Percentiles rank a stretch among this genome's conserved stretches.
These are phyloP conservation scores for Pristiophorus japonicus DNA, from an alignment of 2,113 vertebrate genomes.

Conservation along the genomic window DNA sequence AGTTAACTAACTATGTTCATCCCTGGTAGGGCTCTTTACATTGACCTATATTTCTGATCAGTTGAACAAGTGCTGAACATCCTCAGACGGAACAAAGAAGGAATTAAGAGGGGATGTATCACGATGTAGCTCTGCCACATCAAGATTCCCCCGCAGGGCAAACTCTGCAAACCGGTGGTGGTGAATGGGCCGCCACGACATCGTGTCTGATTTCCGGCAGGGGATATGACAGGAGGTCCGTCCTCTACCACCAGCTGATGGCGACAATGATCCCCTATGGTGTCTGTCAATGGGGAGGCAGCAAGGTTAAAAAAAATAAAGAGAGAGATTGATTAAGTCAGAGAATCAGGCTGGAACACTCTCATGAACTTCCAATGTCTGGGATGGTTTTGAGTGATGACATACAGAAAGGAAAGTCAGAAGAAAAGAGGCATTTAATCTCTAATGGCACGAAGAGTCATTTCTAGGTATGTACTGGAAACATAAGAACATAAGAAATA, in stretches of 20 bases:
- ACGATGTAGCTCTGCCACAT: neutral
- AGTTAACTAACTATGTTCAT: neutral
- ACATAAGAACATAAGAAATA: too few species aligned
- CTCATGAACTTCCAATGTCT: neutral
- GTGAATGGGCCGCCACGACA: neutral
- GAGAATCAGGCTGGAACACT: neutral
- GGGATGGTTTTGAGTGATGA: neutral
- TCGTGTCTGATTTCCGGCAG: neutral
- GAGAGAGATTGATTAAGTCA: neutral
- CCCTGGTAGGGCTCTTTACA: neutral
- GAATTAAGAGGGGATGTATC: neutral
- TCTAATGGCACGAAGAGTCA: neutral
- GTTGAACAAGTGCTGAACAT: neutral
- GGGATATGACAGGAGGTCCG: too few species aligned
- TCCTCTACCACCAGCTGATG: neutral
- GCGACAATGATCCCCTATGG: neutral
- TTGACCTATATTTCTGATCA: neutral
- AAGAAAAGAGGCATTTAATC: neutral
- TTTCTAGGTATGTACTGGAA: neutral
- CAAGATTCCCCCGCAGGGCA: neutral
- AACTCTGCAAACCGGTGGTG: neutral
- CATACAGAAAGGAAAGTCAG: neutral
- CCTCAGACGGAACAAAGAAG: neutral
- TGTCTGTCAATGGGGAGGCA: neutral
- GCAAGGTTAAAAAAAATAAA: neutral